Evolutionary conservation across 2,888 invertebrate genomes (phyloP).

Genomic region (Sphaeridia pumilis): DNA sequence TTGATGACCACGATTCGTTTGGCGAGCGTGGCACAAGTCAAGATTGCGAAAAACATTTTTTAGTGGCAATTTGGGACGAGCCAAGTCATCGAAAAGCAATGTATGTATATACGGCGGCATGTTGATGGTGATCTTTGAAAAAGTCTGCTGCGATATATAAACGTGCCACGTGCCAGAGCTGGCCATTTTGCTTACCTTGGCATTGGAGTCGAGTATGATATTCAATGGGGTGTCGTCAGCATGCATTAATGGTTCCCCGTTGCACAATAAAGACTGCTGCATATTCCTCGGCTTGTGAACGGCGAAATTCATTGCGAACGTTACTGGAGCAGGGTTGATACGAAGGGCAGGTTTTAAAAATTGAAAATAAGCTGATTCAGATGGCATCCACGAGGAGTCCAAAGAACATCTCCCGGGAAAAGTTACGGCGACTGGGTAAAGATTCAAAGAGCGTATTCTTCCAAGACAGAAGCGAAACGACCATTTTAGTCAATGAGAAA

Average conservation of each 20-base stretch:
- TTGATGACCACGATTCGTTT: no score
- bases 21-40: no score
- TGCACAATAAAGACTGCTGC: background rate
- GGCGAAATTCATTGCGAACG: background rate
- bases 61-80: no score
- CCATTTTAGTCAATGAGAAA: no score
- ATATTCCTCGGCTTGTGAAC: background rate
- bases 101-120: no score
- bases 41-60: no score
- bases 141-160: no score
- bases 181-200: no score
- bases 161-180: no score
- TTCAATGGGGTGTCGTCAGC: background rate
- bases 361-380: background rate
- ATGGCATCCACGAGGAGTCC: background rate
- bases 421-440: background rate
- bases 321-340: background rate
- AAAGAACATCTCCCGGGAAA: background rate
- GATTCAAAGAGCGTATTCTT: background rate
- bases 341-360: background rate
- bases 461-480: no score
- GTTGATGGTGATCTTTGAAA: no score
- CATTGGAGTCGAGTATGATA: background rate
- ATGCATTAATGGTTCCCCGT: conserved; percentile 2
- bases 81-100: no score